phyloP scores from a whole-genome alignment of 2,888 invertebrate species.

The Quadroppia sp. region DNA sequence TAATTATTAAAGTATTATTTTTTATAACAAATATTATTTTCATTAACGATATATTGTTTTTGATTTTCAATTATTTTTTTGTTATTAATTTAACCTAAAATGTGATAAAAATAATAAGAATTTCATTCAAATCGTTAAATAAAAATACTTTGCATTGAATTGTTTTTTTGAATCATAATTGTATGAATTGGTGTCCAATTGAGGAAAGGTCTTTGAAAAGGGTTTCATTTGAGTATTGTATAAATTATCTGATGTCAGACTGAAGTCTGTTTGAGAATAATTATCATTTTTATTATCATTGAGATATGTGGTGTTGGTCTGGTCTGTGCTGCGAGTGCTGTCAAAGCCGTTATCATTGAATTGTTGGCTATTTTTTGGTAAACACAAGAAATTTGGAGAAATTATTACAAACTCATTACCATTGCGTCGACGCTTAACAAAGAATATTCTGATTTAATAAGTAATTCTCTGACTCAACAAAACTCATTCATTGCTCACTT shows the following conservation, averaged over 20 bases:
- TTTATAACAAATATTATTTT: too few species aligned
- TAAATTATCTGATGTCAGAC: not conserved
- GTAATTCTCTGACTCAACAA: not conserved
- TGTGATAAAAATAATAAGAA: too few species aligned
- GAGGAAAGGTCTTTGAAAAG: too few species aligned
- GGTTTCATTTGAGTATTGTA: too few species aligned
- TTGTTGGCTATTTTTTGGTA: not conserved
- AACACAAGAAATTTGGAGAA: not conserved
- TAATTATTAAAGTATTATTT: too few species aligned
- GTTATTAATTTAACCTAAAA: too few species aligned
- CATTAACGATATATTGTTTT: too few species aligned
- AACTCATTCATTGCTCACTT: not conserved
- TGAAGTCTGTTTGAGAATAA: not conserved
- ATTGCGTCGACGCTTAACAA: conserved; percentile 8
- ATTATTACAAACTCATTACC: not conserved
- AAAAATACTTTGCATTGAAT: too few species aligned
- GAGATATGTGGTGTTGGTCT: not conserved
- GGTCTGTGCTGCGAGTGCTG: not conserved
- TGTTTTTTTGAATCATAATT: not conserved
- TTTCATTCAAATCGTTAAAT: too few species aligned
- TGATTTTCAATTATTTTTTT: too few species aligned
- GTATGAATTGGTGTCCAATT: not conserved
- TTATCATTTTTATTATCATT: not conserved
- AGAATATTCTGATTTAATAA: not conserved
- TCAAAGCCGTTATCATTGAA: not conserved